Conservation (phyloP, 2,888 invertebrate genomes). For the Drosophila leonis region DNA sequence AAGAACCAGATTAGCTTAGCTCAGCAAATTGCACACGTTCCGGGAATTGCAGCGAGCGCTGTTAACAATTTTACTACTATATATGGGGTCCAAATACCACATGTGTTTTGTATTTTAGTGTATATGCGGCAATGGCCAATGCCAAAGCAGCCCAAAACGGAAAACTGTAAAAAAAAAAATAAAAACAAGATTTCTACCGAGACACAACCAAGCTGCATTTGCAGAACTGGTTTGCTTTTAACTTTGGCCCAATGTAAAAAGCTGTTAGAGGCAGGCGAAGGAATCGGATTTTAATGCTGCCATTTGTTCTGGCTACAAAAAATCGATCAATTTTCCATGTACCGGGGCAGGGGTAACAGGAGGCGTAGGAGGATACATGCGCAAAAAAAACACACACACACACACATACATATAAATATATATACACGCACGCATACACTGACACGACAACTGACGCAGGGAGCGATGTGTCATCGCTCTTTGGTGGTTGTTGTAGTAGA, state of each 20-base stretch:
- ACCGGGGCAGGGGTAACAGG: slow-evolving; percentile 27
- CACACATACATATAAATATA: slow-evolving; percentile 24
- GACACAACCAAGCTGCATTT: slow-evolving; percentile 56
- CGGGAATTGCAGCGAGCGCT: slow-evolving; percentile 61
- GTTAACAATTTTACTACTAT: slow-evolving; percentile 56
- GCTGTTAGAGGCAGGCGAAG: slow-evolving; percentile 50
- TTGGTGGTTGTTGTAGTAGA: slow-evolving; percentile 61
- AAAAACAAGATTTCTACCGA: slow-evolving; percentile 66
- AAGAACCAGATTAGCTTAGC: slow-evolving; percentile 41
- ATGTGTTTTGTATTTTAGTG: slow-evolving; percentile 34
- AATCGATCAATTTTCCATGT: slow-evolving; percentile 66
- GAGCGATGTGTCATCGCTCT: slow-evolving; percentile 76
- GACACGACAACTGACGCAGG: slow-evolving; percentile 43
- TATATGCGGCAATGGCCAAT: slow-evolving; percentile 53
- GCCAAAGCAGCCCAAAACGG: slow-evolving; percentile 67
- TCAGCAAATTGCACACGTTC: slow-evolving; percentile 72
- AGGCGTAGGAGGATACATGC: slow-evolving; percentile 69
- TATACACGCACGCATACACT: slow-evolving; percentile 34
- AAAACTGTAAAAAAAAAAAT: slow-evolving; percentile 67
- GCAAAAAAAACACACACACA: slow-evolving; percentile 51
- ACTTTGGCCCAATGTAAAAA: slow-evolving; percentile 44
- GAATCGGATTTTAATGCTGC: slow-evolving; percentile 45
- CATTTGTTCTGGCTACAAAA: slow-evolving; percentile 48
- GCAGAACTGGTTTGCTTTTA: slow-evolving; percentile 74
- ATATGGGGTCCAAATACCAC: slow-evolving; percentile 48